Evolutionary conservation across 2,797 vertebrate genomes (phyloP).

Genomic region (Lateolabrax maculatus): DNA sequence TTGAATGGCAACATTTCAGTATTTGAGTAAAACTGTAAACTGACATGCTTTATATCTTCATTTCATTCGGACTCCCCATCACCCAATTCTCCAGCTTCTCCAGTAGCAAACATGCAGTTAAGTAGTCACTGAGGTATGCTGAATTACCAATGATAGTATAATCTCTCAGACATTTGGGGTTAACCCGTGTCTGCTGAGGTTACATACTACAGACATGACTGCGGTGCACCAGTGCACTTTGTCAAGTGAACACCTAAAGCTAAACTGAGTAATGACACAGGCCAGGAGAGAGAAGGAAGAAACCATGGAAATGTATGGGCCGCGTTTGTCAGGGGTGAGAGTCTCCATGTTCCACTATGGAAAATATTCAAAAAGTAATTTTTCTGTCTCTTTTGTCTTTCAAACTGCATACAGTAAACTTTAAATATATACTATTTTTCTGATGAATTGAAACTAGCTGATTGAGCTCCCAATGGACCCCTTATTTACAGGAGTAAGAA

Average conservation of each 20-base stretch:
- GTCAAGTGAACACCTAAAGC: constrained; percentile 67
- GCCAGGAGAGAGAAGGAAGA: constrained; percentile 34
- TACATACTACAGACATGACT: constrained; percentile 63
- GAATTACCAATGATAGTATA: constrained; percentile 50
- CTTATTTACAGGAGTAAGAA: constrained; percentile 12
- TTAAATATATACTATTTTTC: background rate
- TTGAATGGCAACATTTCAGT: background rate
- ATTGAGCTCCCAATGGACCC: background rate
- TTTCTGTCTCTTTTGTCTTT: constrained; percentile 27
- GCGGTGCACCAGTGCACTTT: constrained; percentile 61
- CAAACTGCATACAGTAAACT: constrained; percentile 11
- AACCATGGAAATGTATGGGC: constrained; percentile 48
- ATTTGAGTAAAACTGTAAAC: constrained; percentile 19
- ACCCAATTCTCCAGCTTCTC: constrained; percentile 17
- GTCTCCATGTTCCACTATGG: constrained; percentile 14
- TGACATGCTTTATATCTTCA: constrained; percentile 19
- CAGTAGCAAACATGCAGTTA: constrained; percentile 55
- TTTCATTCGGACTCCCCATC: constrained; percentile 24
- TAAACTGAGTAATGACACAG: constrained; percentile 56
- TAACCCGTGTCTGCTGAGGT: constrained; percentile 64
- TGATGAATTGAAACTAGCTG: background rate
- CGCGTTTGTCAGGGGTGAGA: constrained; percentile 23
- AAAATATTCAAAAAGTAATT: constrained; percentile 41
- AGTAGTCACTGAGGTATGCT: constrained; percentile 44
- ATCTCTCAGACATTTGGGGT: constrained; percentile 63